Base-by-base conservation (phyloP, 1,140 invertebrate genomes). In the Ostrea denselamellosa region DNA sequence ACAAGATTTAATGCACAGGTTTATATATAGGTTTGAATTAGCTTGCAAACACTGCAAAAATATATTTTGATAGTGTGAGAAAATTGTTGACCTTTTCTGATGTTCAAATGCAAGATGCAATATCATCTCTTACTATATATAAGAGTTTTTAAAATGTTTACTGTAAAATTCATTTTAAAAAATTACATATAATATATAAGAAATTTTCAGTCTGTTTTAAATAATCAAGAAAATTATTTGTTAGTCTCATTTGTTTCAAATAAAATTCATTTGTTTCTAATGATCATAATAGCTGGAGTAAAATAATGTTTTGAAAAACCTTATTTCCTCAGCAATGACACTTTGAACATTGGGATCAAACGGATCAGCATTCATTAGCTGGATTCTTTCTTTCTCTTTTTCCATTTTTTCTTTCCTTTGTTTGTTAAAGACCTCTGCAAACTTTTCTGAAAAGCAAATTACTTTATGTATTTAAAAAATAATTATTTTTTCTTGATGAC, bases 321-420 rank as follows among this genome's bases (percentile, higher is more conserved):
- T 96, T 87, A 99, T 99, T 96, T 99, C 98, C 94, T 99, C 98
- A 19, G 98, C 98, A 92, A 99, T 99, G 86, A 99, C 96, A 90
- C 97, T 96, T 94, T 99, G 98, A 0, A 98, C 97, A 95, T 99
- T 98, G 2, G 97, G 96, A 95, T 99, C 98, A 95, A 99, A 99
- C 0, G 98, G 98, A 96, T 99, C 97, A 0, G 98, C 98, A 91
- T 97, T 97, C 95, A 99, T 96, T 96, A 99, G 97, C 93, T 97
- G 96, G 25, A 98, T 95, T 91, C 97, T 96, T 93, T 98, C 97
- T 92, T 97, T 96, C 91, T 99, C 94, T 53, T 91, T 92, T 56
- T 92, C 90, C 44, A 88, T 68, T 81, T 92, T 89, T 87, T 93
- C 92, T 84, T 54, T 51, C n/a, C 81, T 71, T 84, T 95, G 94